phyloP scores from a whole-genome alignment of 2,797 vertebrate species.

The Lutjanus argentimaculatus region DNA sequence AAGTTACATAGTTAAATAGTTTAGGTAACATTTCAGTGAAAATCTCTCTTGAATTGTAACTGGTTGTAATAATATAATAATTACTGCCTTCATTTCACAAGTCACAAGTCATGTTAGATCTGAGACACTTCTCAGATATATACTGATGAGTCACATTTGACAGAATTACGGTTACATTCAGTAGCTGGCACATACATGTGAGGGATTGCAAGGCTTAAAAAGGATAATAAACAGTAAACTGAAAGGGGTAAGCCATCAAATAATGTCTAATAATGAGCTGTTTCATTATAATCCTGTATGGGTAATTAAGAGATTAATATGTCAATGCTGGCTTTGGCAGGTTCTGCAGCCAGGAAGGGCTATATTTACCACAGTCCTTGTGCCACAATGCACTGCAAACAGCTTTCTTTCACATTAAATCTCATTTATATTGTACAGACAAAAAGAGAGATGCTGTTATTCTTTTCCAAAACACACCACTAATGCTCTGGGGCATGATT shows the following conservation, averaged over 20 bases:
- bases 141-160: slow-evolving; percentile 14
- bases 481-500: slow-evolving; percentile 84
- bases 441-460: slow-evolving; percentile 73
- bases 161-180: slow-evolving; percentile 31
- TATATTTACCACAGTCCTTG: slow-evolving; percentile 65
- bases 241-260: slow-evolving; percentile 78
- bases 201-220: slow-evolving; percentile 54
- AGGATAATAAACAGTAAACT: slow-evolving; percentile 62
- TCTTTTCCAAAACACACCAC: slow-evolving; percentile 82
- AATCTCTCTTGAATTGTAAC: neutral
- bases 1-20: neutral
- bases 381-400: slow-evolving; percentile 53
- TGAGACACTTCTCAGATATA: neutral
- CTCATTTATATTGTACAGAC: slow-evolving; percentile 76
- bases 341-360: slow-evolving; percentile 70
- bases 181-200: slow-evolving; percentile 26
- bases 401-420: slow-evolving; percentile 69
- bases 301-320: slow-evolving; percentile 86
- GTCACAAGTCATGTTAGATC: neutral
- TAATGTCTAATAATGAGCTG: slow-evolving; percentile 83
- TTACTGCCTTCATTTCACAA: neutral
- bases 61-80: no score
- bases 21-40: neutral
- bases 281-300: slow-evolving; percentile 82
- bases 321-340: slow-evolving; percentile 81